Evolutionary conservation across 2,113 vertebrate genomes (phyloP), one percentile per base, ranked within the genome.

Genomic region (Albula goreensis): DNA sequence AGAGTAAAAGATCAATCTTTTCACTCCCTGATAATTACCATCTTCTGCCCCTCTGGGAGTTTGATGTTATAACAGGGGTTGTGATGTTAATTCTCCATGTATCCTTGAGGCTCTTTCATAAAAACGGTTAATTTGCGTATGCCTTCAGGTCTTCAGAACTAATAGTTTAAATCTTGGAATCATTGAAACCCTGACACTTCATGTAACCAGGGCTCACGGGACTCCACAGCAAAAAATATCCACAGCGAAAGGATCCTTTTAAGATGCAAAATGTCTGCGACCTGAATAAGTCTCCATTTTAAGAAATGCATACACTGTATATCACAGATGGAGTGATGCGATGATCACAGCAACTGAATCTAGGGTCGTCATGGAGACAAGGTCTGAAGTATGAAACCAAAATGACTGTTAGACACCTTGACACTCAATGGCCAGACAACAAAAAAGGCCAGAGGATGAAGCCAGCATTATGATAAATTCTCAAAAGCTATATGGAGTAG

Each of bases 1-100:
- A 85, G 51, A 80, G 81, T n/a, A 51, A 74, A 84, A 74, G 60
- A 50, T 78, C 83, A 53, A 78, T 85, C 31, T 56, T 85, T 85
- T 85, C 81, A 41, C 83, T 85, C 9, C 50, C 50, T 52, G 51
- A 60, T 78, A 86, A 88, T 85, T 79, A 84, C 19, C 60, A 57
- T 82, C 50, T 78, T n/a, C 50, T 4, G 50, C 50, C 63, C 70
- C 19, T 53, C 11, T 74, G 83, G 63, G 66, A 85, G 63, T 86
- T 63, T 86, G 80, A 81, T 77, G 57, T 88, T 87, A 86, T 85
- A 90, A 89, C 83, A 85, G 53, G 57, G 80, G 70, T 87, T 81
- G 66, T 79, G 85, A 86, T 80, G 78, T 79, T 86, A 88, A 89
- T 87, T 88, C 86, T 86, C 87, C 88, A 79, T 78, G 88, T 85